These are phyloP conservation scores for Eupithecia vulgata DNA, from an alignment of 2,888 invertebrate genomes.

Conservation along the genomic window DNA sequence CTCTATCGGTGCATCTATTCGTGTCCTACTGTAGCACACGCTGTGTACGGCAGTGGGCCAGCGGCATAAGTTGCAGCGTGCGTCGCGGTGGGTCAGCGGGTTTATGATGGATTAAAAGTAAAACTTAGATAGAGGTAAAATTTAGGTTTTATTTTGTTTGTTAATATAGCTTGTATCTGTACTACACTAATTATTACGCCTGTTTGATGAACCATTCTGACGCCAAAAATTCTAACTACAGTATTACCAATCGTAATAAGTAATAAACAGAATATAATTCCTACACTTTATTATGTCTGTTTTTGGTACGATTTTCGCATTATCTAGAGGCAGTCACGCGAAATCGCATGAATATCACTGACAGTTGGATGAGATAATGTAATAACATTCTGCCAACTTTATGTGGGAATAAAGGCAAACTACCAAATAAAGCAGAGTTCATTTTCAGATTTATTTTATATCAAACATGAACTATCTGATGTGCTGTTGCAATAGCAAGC, in stretches of 20 bases:
- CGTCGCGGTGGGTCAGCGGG: too few relatives aligned
- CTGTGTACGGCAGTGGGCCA: too few relatives aligned
- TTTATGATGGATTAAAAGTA: too few relatives aligned
- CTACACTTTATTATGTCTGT: not conserved
- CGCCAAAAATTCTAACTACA: not conserved
- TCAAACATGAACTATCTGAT: not conserved
- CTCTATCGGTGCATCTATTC: too few relatives aligned
- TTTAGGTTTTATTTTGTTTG: too few relatives aligned
- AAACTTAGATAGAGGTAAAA: too few relatives aligned
- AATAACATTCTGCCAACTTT: conserved; percentile 30
- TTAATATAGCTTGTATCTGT: too few relatives aligned
- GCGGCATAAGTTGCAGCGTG: too few relatives aligned
- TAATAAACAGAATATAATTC: not conserved
- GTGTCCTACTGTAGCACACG: too few relatives aligned
- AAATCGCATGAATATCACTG: conserved; percentile 30
- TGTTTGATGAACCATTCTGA: too few relatives aligned
- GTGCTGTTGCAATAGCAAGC: not conserved
- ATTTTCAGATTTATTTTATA: not conserved
- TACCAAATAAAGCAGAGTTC: conserved; percentile 46
- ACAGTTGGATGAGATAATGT: conserved; percentile 44
- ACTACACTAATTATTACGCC: too few relatives aligned
- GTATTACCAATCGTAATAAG: not conserved
- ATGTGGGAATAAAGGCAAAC: conserved; percentile 38
- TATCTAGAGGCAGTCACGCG: not conserved
- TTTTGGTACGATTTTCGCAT: not conserved